Evolutionary conservation across 2,113 vertebrate genomes (phyloP), one percentile per base, ranked within the genome.

Genomic region (Ictalurus furcatus): DNA sequence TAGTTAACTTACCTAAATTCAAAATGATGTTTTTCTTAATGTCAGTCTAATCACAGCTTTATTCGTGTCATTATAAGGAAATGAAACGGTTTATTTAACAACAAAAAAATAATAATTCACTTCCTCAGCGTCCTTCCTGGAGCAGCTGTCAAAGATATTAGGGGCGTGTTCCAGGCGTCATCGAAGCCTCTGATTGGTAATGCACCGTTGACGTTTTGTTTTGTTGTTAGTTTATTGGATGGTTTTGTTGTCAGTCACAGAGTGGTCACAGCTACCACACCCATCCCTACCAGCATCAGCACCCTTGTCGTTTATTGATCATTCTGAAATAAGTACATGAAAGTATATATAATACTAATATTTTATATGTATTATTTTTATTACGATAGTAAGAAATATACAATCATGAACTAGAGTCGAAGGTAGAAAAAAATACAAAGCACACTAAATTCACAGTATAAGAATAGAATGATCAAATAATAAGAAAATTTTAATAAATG

Each of bases 131-230:
- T 44, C 85, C 73, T 71, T 88, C 56, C 79, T 56, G 5, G 7
- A 74, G 67, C 30, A 44, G 14, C 88, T 28, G 86, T 56, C 21
- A 90, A 37, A 85, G 54, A 87, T 13, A 69, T 61, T 13, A 52
- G 93, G 90, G 93, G 90, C 76, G 91, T 79, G 0, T 8, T 54
- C 40, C 0, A 17, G 1, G 3, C 44, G 14, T 1, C 28, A 28
- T 69, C 6, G 3, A 0, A 48, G 3, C 34, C 73, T 69, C 12
- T 81, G 91, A 95, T 95, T 96, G 92, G 95, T 40, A 59, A 1
- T 21, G 74, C 56, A 25, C 1, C 40, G 6, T 30, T 63, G 84
- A 52, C 87, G 73, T 34, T 5, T 0, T 0, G 0, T 9, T 23
- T 30, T 40, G 0, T 1, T 0, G 19, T n/a, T n/a, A 69, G 30